Percentiles rank a stretch among this genome's conserved stretches.
These are phyloP conservation scores for Microcebus griseorufus DNA, from an alignment of 2,113 vertebrate species.

Conservation along the genomic window DNA sequence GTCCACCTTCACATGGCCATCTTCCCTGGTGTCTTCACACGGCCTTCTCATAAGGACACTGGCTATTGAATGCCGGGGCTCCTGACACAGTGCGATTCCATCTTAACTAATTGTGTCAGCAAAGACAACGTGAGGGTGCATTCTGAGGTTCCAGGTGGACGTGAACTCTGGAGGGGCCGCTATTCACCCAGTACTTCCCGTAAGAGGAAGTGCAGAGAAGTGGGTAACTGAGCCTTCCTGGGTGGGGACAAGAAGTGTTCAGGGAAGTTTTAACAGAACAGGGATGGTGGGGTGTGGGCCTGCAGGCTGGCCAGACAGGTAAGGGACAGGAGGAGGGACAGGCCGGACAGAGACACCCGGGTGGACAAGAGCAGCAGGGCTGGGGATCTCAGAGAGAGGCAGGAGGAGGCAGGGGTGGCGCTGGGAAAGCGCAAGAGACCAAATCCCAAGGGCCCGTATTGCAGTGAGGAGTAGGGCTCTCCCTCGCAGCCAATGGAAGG, in stretches of 20 bases:
- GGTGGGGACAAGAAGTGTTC: not conserved
- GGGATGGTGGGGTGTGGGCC: not conserved
- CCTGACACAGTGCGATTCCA: not conserved
- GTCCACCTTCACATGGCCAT: not conserved
- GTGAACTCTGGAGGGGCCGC: not conserved
- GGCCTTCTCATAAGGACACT: not conserved
- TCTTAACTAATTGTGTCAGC: not conserved
- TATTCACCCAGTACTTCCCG: not conserved
- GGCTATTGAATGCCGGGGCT: not conserved
- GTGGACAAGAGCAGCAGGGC: not conserved
- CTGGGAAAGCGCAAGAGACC: not conserved
- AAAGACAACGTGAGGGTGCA: not conserved
- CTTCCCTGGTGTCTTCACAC: not conserved
- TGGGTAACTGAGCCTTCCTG: not conserved
- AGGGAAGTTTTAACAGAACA: not conserved
- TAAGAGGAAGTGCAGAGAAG: not conserved
- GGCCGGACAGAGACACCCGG: not conserved
- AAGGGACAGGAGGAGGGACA: not conserved
- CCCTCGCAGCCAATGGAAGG: not conserved
- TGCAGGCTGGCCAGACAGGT: not conserved
- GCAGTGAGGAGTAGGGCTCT: not conserved
- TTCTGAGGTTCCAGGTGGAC: not conserved
- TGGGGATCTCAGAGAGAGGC: not conserved
- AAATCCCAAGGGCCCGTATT: not conserved
- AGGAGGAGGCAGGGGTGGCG: not conserved